Base-by-base conservation (phyloP, 1,140 invertebrate species). In the Hydropsyche tenuis region DNA sequence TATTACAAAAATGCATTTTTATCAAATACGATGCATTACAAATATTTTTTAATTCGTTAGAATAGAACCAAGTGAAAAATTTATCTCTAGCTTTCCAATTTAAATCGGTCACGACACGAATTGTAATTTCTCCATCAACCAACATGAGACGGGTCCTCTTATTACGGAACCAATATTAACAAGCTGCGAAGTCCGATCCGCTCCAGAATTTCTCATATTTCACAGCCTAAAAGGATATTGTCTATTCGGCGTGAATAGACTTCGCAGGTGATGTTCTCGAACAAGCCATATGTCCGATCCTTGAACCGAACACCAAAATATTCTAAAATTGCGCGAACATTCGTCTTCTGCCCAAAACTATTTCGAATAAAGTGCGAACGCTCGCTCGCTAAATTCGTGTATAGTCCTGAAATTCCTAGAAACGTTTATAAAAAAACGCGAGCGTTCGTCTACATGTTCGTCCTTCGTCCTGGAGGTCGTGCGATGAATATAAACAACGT, bases 401-500 rank as follows among this genome's bases (percentile, higher is more conserved):
- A 18, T 65, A 27, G 63, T 6, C 30, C 60, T 11, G 9, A 37
- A 3, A 37, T 37, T 9, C 30, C 9, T 4, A 37, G 30, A 9
- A 37, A 37, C 30, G 3, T 37, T 37, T 9, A 37, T 4, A 9
- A 3, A 9, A 37, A 37, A 37, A 37, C 3, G 30, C 30, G 27
- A 9, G 27, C 45, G 66, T 7, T 48, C 43, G 66, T 20, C 18
- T 27, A 63, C 20, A 22, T 11, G 48, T 53, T 7, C 30, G 11
- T 2, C 5, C 20, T 14, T 12, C 45, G 66, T 27, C 23, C 42
- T 45, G 23, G 27, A 51, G 62, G 42, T 65, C 71, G 71, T 73
- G 71, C 60, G 51, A 73, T 64, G 71, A 73, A 73, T 73, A 65
- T 73, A 73, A 73, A 73, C 71, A 73, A 73, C 46, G 16, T 37